A percentile compares a stretch with the other conserved stretches of the same genome.
Evolutionary conservation across 2,888 invertebrate species (phyloP).

Genomic region (Cantharis rufa): DNA sequence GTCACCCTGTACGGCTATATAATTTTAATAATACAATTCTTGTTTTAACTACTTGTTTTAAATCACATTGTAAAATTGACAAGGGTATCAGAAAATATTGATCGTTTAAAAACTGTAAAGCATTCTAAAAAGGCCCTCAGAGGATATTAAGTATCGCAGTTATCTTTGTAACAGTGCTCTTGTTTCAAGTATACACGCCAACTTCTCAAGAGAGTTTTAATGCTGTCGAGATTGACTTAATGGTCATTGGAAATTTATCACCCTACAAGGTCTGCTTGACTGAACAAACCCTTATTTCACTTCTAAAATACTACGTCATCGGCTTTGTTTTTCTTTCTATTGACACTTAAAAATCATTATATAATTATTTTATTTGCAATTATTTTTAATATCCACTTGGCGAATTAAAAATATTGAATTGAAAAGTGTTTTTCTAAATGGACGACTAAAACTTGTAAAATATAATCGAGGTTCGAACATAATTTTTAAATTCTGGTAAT

Average conservation of each 20-base stretch:
- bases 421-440: background rate
- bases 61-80: conserved; percentile 16
- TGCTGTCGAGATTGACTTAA: conserved; percentile 39
- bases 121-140: conserved; percentile 26
- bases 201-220: conserved; percentile 37
- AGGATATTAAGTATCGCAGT: conserved; percentile 30
- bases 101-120: conserved; percentile 13
- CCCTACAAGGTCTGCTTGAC: conserved; percentile 34
- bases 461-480: background rate
- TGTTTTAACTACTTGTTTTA: background rate
- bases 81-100: conserved; percentile 16
- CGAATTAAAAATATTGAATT: background rate
- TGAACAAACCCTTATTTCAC: conserved; percentile 30
- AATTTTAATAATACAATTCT: background rate
- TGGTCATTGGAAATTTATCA: conserved; percentile 38
- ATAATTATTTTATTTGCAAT: conserved; percentile 5
- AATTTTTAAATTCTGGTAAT: conserved; percentile 7
- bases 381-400: background rate
- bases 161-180: conserved; percentile 32
- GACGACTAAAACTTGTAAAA: background rate
- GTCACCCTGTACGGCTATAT: background rate
- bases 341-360: conserved; percentile 13
- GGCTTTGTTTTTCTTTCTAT: conserved; percentile 14
- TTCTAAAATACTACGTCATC: conserved; percentile 25
- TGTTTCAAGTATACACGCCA: conserved; percentile 30